Conservation (phyloP, 2,888 invertebrate genomes). For the Diaprepes abbreviatus region DNA sequence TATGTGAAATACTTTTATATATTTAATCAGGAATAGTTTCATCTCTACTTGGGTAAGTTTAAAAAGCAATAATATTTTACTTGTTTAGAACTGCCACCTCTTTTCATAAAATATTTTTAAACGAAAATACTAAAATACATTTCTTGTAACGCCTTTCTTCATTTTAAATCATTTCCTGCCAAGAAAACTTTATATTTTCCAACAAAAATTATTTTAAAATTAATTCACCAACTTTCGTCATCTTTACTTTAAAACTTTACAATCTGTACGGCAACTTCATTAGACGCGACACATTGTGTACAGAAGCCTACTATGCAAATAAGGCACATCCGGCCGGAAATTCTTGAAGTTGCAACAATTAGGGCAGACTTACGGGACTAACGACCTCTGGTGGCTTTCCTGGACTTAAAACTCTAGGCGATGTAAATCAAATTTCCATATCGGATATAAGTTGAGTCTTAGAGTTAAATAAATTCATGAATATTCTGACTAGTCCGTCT, state of each 20-base stretch:
- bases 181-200: neutral
- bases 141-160: too few relatives aligned
- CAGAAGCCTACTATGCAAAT: constrained; percentile 49
- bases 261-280: constrained; percentile 46
- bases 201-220: constrained; percentile 36
- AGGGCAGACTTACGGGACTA: constrained; percentile 41
- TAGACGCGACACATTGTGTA: constrained; percentile 46
- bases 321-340: constrained; percentile 43
- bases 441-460: constrained; percentile 40
- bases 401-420: constrained; percentile 37
- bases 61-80: too few relatives aligned
- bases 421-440: constrained; percentile 48
- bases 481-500: constrained; percentile 41
- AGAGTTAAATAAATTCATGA: constrained; percentile 45
- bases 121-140: too few relatives aligned
- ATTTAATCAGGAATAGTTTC: too few relatives aligned
- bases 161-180: neutral
- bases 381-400: constrained; percentile 38
- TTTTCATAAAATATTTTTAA: too few relatives aligned
- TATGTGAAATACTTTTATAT: too few relatives aligned
- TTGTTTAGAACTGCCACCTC: too few relatives aligned
- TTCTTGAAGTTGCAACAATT: constrained; percentile 45
- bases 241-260: constrained; percentile 41
- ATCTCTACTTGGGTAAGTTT: too few relatives aligned
- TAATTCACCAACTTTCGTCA: constrained; percentile 31